A percentile compares a stretch with the other conserved stretches of the same genome.
Conservation (phyloP, 2,113 vertebrate genomes). For the Orientallactaga bullata region DNA sequence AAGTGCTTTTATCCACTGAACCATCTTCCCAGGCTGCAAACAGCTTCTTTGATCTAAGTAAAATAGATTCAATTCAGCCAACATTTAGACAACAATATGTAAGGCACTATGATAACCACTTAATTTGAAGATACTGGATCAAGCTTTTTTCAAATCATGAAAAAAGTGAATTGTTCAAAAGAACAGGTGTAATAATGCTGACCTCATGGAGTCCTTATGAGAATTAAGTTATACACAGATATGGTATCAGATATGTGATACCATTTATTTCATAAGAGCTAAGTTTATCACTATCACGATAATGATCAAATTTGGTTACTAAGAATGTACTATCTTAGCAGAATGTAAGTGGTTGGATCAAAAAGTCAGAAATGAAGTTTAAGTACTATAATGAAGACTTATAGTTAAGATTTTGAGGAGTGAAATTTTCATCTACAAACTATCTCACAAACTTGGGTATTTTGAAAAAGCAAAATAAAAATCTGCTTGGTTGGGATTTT, state of each 20-base stretch:
- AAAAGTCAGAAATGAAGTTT: conserved; percentile 45
- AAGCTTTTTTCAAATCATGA: conserved; percentile 50
- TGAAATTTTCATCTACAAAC: conserved; percentile 16
- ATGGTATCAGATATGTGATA: not conserved
- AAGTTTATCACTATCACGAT: conserved; percentile 3
- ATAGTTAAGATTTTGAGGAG: conserved; percentile 34
- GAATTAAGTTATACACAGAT: not conserved
- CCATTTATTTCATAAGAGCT: not conserved
- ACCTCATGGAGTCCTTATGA: not conserved
- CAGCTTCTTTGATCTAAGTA: conserved; percentile 45
- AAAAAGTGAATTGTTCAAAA: conserved; percentile 50
- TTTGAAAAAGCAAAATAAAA: conserved; percentile 42
- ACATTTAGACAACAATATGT: conserved; percentile 29
- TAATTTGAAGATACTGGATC: conserved; percentile 44
- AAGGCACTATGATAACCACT: conserved; percentile 17
- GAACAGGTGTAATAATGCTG: conserved; percentile 15
- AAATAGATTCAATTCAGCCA: conserved; percentile 25
- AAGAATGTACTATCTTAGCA: conserved; percentile 6
- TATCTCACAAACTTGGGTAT: not conserved
- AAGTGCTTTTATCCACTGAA: not conserved
- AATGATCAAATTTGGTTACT: conserved; percentile 42
- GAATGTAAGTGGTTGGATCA: conserved; percentile 27
- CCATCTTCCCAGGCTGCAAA: not conserved
- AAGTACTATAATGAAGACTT: not conserved
- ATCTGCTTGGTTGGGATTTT: conserved; percentile 40